Base-by-base conservation (phyloP, 1,140 invertebrate genomes). In the Cotesia vestalis region DNA sequence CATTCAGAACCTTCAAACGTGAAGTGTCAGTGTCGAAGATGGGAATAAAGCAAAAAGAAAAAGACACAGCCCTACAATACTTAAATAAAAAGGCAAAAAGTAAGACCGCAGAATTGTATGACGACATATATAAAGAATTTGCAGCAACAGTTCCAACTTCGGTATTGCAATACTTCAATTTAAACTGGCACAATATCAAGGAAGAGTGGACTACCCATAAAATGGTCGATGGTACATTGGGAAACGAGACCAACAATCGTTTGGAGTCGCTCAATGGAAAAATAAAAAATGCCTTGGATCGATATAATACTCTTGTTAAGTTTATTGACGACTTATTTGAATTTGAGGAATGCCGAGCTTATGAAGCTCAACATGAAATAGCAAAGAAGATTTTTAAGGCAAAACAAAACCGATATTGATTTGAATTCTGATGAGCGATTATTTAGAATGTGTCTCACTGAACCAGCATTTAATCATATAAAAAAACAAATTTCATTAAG, bases 191-290 rank as follows among this genome's bases (percentile, higher is more conserved):
- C 59, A 2, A 2, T 12, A 76, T 75, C 17, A 63, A 66, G 67
- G 9, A 38, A 12, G 76, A 75, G 11, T 77, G 73, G 71, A 73
- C 66, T 2, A 38, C 35, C 12, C 55, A 51, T 53, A 71, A 17
- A 12, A 77, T 77, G 73, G 71, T 61, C n/a, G 11, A 72, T n/a
- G 73, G 68, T 4, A 74, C 75, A 62, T 63, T 75, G 0, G 68
- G 69, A n/a, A 68, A 61, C 9, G 36, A 51, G 1, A 77, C 76
- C 0, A 75, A 75, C 36, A 77, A 77, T 66, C 64, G 64, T n/a
- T 40, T 75, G 11, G 64, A 77, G 71, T 71, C 64, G 4, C 34
- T 67, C 17, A 75, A 77, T 62, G 57, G 40, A 1, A 75, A 75
- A 57, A 69, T 77, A n/a, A 77, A 76, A 59, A 51, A 71, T 64